Conservation (phyloP, 2,797 vertebrate genomes). For the Pangasius mekongensis region DNA sequence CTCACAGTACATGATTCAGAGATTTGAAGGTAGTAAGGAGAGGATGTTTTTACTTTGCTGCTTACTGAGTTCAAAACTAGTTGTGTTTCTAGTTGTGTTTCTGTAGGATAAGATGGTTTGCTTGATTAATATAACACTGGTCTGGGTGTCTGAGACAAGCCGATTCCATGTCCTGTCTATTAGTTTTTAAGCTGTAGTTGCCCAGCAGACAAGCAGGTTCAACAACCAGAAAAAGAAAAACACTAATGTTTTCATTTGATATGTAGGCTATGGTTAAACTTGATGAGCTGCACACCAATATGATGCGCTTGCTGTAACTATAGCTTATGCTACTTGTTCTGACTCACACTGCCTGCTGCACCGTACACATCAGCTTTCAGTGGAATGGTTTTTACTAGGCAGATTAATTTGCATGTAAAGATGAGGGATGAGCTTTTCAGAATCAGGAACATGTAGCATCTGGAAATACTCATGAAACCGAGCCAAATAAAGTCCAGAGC, state of each 20-base stretch:
- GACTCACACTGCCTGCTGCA: not conserved
- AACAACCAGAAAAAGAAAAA: not conserved
- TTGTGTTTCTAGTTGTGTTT: not conserved
- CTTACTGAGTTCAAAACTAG: not conserved
- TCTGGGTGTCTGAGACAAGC: not conserved
- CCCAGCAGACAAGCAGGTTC: not conserved
- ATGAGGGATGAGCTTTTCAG: not conserved
- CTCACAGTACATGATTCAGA: not conserved
- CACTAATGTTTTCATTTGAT: not conserved
- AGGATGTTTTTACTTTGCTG: not conserved
- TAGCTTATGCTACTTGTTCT: not conserved
- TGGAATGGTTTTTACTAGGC: not conserved
- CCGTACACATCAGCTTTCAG: not conserved
- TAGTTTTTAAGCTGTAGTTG: not conserved
- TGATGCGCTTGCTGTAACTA: not conserved
- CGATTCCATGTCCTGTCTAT: not conserved
- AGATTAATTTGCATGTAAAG: not conserved
- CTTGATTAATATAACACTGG: not conserved
- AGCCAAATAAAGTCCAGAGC: not conserved
- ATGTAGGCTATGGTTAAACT: not conserved
- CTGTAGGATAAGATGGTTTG: not conserved
- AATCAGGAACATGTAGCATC: not conserved
- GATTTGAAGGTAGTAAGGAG: not conserved
- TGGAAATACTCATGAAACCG: not conserved
- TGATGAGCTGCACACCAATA: not conserved